These are phyloP conservation scores for Hesperophylax magnus DNA, from an alignment of 1,140 invertebrate genomes.

Conservation along the genomic window DNA sequence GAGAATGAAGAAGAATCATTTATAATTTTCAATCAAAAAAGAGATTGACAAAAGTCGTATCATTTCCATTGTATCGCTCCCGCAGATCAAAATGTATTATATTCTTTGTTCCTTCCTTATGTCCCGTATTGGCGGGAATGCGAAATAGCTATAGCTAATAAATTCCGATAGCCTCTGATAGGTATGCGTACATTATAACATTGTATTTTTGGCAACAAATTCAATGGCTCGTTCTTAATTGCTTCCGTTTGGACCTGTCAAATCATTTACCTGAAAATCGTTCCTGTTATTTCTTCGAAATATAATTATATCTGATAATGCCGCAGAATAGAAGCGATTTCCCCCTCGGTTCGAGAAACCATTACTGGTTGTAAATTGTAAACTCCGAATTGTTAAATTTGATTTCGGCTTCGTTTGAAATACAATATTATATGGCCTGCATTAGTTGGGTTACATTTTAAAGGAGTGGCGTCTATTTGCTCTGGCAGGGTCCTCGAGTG, in stretches of 20 bases:
- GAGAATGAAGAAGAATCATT: neutral
- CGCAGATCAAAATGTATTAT: too few species aligned
- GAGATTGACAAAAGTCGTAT: neutral
- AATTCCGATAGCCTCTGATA: neutral
- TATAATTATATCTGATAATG: too few species aligned
- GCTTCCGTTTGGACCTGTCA: too few species aligned
- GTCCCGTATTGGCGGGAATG: too few species aligned
- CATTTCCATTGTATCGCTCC: too few species aligned
- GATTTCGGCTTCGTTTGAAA: constrained; percentile 35
- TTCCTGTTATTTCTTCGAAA: too few species aligned
- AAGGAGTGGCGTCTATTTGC: constrained; percentile 4
- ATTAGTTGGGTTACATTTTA: neutral
- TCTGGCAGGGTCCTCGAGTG: neutral
- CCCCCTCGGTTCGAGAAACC: neutral
- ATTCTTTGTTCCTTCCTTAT: too few species aligned
- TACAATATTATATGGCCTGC: constrained; percentile 11
- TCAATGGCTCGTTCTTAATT: too few species aligned
- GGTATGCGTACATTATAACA: neutral
- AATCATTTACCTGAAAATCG: too few species aligned
- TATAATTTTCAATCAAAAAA: constrained; percentile 29
- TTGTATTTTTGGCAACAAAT: neutral
- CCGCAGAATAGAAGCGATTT: neutral
- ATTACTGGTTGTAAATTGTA: neutral
- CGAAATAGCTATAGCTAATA: too few species aligned
- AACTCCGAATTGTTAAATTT: constrained; percentile 31